Conservation (phyloP, 2,888 invertebrate genomes). For the Amiota mariae region DNA sequence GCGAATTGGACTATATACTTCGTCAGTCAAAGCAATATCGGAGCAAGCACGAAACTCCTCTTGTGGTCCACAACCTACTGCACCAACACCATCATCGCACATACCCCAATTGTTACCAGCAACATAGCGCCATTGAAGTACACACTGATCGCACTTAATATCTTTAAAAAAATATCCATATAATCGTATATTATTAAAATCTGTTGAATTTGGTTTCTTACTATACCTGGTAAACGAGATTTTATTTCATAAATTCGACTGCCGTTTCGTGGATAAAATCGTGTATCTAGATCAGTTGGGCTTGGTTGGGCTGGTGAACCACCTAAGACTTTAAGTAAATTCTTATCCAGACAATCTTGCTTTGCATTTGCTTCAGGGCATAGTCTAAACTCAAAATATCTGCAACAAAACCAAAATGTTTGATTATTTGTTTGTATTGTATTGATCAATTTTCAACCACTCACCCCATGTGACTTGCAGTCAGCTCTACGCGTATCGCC, state of each 20-base stretch:
- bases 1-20: conserved; percentile 73
- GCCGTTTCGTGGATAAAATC: conserved; percentile 85
- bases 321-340: conserved; percentile 77
- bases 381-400: conserved; percentile 86
- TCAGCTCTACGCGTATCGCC: conserved; percentile 86
- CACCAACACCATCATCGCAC: conserved; percentile 82
- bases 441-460: neutral
- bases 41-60: conserved; percentile 91
- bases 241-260: conserved; percentile 86
- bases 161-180: conserved; percentile 62
- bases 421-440: neutral
- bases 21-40: conserved; percentile 82
- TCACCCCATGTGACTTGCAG: conserved; percentile 87
- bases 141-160: conserved; percentile 85
- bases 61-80: conserved; percentile 90
- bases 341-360: conserved; percentile 85
- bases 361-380: conserved; percentile 84
- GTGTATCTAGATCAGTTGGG: conserved; percentile 75
- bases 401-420: conserved; percentile 37
- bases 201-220: neutral
- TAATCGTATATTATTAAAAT: neutral
- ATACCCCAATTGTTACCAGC: conserved; percentile 90
- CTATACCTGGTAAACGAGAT: conserved; percentile 76
- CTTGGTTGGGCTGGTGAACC: conserved; percentile 71
- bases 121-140: conserved; percentile 91